A percentile compares a stretch with the other conserved stretches of the same genome.
These are phyloP conservation scores for Lagorchestes hirsutus DNA, from an alignment of 2,797 vertebrate genomes.

Conservation along the genomic window DNA sequence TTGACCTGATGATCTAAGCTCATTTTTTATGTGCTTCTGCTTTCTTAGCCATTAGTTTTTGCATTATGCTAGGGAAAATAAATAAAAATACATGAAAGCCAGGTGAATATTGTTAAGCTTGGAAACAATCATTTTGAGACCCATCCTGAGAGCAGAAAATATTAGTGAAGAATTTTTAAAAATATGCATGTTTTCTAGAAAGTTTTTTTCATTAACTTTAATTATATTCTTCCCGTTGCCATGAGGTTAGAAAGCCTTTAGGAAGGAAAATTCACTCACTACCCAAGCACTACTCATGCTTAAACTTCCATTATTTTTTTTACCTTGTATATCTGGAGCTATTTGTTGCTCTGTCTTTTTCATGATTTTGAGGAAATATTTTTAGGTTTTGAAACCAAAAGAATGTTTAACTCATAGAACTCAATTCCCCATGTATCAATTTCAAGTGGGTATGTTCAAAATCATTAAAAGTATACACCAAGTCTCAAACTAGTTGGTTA, in stretches of 20 bases:
- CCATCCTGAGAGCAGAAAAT: constrained; percentile 52
- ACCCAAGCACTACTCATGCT: constrained; percentile 66
- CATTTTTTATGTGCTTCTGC: constrained; percentile 26
- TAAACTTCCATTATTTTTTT: constrained; percentile 54
- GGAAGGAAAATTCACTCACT: constrained; percentile 50
- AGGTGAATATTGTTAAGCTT: constrained; percentile 65
- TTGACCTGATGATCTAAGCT: constrained; percentile 55
- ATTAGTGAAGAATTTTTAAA: constrained; percentile 62
- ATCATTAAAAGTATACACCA: background rate
- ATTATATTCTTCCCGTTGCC: constrained; percentile 49
- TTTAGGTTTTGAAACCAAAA: background rate
- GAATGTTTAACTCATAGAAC: background rate
- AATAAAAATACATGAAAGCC: constrained; percentile 45
- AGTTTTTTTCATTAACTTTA: constrained; percentile 62
- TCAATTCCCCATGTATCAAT: background rate
- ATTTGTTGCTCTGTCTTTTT: constrained; percentile 33
- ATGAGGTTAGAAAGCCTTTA: constrained; percentile 60
- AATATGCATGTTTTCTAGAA: constrained; percentile 65
- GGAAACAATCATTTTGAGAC: constrained; percentile 73
- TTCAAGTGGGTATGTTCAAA: background rate
- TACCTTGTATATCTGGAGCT: constrained; percentile 39
- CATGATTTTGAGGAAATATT: background rate
- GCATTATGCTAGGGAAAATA: constrained; percentile 43
- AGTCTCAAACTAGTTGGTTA: background rate
- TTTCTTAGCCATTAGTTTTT: constrained; percentile 49